Evolutionary conservation across 2,113 vertebrate genomes (phyloP), one percentile per base, ranked within the genome.

Genomic region (Gopherus flavomarginatus): DNA sequence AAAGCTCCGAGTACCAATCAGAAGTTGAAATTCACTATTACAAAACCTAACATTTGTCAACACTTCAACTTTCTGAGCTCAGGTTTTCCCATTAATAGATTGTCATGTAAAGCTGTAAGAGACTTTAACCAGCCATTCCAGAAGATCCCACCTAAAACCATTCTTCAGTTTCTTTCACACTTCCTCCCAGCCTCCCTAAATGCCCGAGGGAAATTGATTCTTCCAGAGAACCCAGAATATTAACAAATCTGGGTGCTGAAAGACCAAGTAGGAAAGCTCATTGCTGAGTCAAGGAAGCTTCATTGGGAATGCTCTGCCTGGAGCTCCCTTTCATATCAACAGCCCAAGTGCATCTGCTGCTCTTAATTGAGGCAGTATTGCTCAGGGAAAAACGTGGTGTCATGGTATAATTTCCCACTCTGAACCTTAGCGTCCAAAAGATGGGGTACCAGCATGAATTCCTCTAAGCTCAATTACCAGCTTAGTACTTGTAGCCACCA

Each of bases 31-130:
- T 72, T 17, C 56, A 86, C 38, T 75, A 93, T 92, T 50, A 85
- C 38, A 86, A 72, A 88, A 95, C 38, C 9, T 90, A 77, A 91
- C 50, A 53, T 96, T 92, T 88, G 26, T 83, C 86, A 91, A 90
- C 93, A 42, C 29, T 56, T 85, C 56, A 85, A 3, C 29, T 1
- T 69, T 83, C 35, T 8, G 29, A 78, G 89, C 9, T 21, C 19
- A 38, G 75, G 8, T 87, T 62, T 56, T 93, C 91, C 78, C 78
- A 52, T 10, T 86, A 91, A 84, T 29, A 52, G 35, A 26, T 72
- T 38, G 69, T 72, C 59, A 27, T 31, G 26, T 62, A 75, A 86
- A 83, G n/a, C 27, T 92, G 88, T 83, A 84, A 93, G 88, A 38
- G 8, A 24, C 26, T 83, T 89, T 95, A 27, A 17, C 29, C 54